Conservation (phyloP, 2,888 invertebrate genomes). For the Limulus polyphemus region DNA sequence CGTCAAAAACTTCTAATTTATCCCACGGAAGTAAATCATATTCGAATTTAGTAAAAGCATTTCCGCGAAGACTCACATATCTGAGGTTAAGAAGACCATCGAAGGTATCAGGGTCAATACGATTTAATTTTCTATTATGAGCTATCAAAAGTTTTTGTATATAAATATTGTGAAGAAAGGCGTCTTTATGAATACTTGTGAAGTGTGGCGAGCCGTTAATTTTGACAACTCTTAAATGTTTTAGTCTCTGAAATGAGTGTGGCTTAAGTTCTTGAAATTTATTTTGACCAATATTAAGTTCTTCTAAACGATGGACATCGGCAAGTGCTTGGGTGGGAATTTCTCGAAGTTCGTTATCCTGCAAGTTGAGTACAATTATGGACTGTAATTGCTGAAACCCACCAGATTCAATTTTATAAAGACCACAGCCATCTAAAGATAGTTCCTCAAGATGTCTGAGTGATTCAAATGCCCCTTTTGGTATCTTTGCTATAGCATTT, state of each 20-base stretch:
- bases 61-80: conserved; percentile 22
- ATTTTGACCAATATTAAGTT: conserved; percentile 1
- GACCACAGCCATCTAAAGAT: conserved; percentile 43
- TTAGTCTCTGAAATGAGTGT: neutral
- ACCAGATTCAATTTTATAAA: conserved; percentile 8
- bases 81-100: conserved; percentile 14
- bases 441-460: conserved; percentile 54
- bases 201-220: neutral
- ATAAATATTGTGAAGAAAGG: conserved; percentile 14
- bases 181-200: neutral
- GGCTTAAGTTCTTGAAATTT: neutral
- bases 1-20: conserved; percentile 55
- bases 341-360: neutral
- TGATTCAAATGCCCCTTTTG: conserved; percentile 31
- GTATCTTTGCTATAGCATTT: conserved; percentile 57
- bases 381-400: conserved; percentile 61
- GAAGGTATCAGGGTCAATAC: conserved; percentile 18
- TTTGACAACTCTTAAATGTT: neutral
- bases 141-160: conserved; percentile 18
- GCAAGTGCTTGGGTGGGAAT: neutral
- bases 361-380: conserved; percentile 41
- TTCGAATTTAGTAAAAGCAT: conserved; percentile 20
- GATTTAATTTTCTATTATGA: conserved; percentile 13
- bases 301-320: neutral
- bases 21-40: conserved; percentile 43